Conservation (phyloP, 2,797 vertebrate species). For the Rhinophrynus dorsalis region DNA sequence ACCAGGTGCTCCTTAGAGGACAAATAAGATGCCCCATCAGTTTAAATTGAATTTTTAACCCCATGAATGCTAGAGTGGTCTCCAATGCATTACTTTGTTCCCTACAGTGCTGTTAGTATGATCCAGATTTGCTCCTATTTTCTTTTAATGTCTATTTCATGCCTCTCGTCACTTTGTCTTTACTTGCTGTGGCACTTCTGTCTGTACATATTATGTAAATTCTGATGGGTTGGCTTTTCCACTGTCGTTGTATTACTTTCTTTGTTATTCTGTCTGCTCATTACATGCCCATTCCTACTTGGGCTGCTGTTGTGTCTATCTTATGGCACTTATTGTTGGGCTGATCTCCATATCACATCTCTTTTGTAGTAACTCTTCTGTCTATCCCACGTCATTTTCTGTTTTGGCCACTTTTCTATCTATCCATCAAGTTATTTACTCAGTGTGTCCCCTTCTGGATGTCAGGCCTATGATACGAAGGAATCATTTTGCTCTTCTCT, state of each 20-base stretch:
- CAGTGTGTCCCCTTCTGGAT: slow-evolving; percentile 23
- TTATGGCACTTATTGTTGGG: background rate
- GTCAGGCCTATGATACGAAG: slow-evolving; percentile 14
- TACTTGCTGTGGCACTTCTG: background rate
- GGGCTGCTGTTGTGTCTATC: background rate
- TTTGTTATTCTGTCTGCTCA: background rate
- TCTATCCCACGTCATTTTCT: background rate
- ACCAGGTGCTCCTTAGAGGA: no score
- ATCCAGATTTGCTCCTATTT: no score
- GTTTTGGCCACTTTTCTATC: background rate
- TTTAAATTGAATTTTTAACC: no score
- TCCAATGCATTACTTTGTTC: no score
- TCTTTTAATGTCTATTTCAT: background rate
- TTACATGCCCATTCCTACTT: background rate
- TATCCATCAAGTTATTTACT: background rate
- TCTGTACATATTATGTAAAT: background rate
- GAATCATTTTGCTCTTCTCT: slow-evolving; percentile 35
- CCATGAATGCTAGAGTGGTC: no score
- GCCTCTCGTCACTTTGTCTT: no score
- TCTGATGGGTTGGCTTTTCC: background rate
- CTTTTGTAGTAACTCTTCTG: background rate
- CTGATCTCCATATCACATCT: slow-evolving; percentile 1
- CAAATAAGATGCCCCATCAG: no score
- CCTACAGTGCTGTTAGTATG: no score
- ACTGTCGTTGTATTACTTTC: background rate